Evolutionary conservation across 1,140 invertebrate genomes (phyloP), one percentile per base, ranked within the genome.

Genomic region (Pseudomyrmex sp.): DNA sequence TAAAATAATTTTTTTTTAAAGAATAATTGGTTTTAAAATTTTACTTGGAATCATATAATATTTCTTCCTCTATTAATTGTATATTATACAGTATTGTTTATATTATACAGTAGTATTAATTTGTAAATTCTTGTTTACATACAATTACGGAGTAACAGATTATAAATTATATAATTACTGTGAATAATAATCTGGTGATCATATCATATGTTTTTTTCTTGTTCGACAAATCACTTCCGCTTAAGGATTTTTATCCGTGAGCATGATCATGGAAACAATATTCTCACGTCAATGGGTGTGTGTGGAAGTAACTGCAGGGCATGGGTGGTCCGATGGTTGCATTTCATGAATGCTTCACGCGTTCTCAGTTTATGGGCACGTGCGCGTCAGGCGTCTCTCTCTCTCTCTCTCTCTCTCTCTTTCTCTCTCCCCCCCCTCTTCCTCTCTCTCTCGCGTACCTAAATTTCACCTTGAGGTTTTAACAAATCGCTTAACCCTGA

Each of bases 341-440:
- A 85, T 84, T 88, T 89, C 90, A 89, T 80, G 89, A 90, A 93
- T 93, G 91, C 92, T 80, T 85, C 44, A 76, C 91, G 91, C 91
- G 91, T 93, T 83, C 90, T 74, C 82, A 86, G 85, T 93, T 93
- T 93, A 93, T 93, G 85, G 88, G 82, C 91, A 89, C 91, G 90
- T 88, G 89, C 86, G 88, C 84, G 75, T 83, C 86, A 91, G 84
- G 86, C 88, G 91, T 89, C 35, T 35, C 35, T 35, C 35, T 35
- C 35, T 35, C 35, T 35, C 35, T 35, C 35, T 7, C 35, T 35
- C 35, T 35, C 5, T 7, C 35, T 35, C 5, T 5, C 35, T 35
- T 5, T 35, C 5, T 5, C 0, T 26, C 26, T 35, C 35, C 7
- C 7, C 7, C 7, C 35, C 1, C 5, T 35, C 35, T 35, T 5